Evolutionary conservation across 2,113 vertebrate genomes (phyloP), one percentile per base, ranked within the genome.

Genomic region (Sula dactylatra): DNA sequence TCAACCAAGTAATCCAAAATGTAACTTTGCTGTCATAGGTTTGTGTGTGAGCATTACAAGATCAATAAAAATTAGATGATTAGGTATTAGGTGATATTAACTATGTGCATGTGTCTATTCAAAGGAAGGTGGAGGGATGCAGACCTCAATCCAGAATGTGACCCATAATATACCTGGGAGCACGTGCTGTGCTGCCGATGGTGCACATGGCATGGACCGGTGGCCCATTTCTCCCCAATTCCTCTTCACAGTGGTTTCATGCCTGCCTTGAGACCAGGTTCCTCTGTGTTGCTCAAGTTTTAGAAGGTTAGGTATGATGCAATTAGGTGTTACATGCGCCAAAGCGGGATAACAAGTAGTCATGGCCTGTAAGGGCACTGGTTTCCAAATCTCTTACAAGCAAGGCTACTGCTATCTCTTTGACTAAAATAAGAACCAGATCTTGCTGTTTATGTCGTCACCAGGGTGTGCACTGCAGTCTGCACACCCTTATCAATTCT

Each of bases 11-110:
- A 64, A 86, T 16, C 47, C 19, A 14, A 21, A 50, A 38, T 0
- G 0, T 64, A 59, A 38, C 36, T 81, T 88, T 0, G 0, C 10
- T 86, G 81, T 54, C 11, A 4, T 29, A 47, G 44, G 29, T 72
- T 86, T 89, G 22, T 32, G 67, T 64, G 47, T 62, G 47, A 61
- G 32, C 16, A 34, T 38, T 89, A 49, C 36, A 86, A 44, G 14
- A 36, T 66, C 10, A 34, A 27, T 90, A 77, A 16, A 52, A 44
- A 45, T 18, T 15, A 26, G 27, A 38, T 70, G 4, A 50, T 40
- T 32, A 27, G 24, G 26, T 54, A 27, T 81, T 40, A 62, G 62
- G 25, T 38, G 9, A 26, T 81, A 40, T 6, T 24, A 70, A 58
- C 16, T 36, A 8, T 27, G 13, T 36, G 31, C 29, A 18, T 54